Conservation (phyloP, 2,113 vertebrate species). For the Microtus montanus region DNA sequence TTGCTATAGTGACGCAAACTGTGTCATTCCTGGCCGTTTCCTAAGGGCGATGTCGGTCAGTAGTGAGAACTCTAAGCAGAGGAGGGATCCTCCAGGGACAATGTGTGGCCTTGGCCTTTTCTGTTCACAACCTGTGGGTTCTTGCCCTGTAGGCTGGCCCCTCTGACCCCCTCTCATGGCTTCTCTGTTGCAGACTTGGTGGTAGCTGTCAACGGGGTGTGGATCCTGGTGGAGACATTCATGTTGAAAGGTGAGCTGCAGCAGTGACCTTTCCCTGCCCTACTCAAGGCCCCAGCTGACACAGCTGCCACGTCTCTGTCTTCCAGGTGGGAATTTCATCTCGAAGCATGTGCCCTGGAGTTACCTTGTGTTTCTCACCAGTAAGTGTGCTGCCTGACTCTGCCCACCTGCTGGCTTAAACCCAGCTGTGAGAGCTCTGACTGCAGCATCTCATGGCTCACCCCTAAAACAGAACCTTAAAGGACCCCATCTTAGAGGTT, state of each 20-base stretch:
- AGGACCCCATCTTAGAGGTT: background rate
- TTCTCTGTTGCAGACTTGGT: slow-evolving; percentile 89
- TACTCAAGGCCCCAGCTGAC: fast-evolving
- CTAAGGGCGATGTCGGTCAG: background rate
- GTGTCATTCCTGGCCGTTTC: background rate
- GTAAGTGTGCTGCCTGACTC: slow-evolving; percentile 83
- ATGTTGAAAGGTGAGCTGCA: slow-evolving; percentile 90
- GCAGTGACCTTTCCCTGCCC: background rate
- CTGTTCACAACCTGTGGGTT: background rate
- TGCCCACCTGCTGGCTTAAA: background rate
- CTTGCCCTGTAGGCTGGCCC: background rate
- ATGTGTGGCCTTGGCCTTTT: background rate
- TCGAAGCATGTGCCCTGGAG: slow-evolving; percentile 94
- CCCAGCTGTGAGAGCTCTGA: background rate
- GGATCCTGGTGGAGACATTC: slow-evolving; percentile 97
- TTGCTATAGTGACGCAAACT: background rate
- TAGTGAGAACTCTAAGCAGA: background rate
- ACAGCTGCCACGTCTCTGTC: background rate
- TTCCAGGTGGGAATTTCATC: slow-evolving; percentile 92
- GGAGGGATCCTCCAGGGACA: fast-evolving
- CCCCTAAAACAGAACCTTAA: background rate
- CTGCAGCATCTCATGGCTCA: background rate
- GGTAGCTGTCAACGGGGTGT: slow-evolving; percentile 96
- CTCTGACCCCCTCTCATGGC: background rate
- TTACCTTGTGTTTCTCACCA: slow-evolving; percentile 96